A percentile compares a stretch with the other conserved stretches of the same genome.
Conservation (phyloP, 2,797 vertebrate genomes). For the Labroides dimidiatus region DNA sequence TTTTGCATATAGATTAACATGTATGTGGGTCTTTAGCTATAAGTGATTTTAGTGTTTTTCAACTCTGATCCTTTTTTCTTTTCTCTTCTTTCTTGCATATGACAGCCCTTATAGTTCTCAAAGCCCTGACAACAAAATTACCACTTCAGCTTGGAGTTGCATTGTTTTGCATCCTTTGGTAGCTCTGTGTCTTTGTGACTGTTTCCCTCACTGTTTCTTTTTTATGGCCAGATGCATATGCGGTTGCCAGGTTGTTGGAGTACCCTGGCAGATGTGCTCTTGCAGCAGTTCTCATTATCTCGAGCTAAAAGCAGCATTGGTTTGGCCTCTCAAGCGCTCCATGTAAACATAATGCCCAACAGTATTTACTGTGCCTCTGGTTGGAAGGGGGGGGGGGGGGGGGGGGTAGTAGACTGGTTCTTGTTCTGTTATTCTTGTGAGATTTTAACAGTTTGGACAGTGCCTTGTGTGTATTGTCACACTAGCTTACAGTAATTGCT, state of each 20-base stretch:
- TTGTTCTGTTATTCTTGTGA: slow-evolving; percentile 15
- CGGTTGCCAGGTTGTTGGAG: slow-evolving; percentile 48
- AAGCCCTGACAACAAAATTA: slow-evolving; percentile 43
- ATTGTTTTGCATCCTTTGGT: slow-evolving; percentile 40
- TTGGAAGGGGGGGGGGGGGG: background rate
- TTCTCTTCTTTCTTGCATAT: slow-evolving; percentile 17
- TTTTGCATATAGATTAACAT: too few relatives aligned
- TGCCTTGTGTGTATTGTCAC: slow-evolving; percentile 43
- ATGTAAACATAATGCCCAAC: slow-evolving; percentile 54
- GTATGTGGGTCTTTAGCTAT: background rate
- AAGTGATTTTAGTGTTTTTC: background rate
- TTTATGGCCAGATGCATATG: slow-evolving; percentile 61
- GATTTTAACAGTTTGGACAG: slow-evolving; percentile 57
- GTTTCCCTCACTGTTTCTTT: slow-evolving; percentile 57
- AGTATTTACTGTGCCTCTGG: slow-evolving; percentile 52
- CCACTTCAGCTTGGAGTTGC: slow-evolving; percentile 44
- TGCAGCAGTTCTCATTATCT: slow-evolving; percentile 62
- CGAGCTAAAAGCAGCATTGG: slow-evolving; percentile 41
- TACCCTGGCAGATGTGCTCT: slow-evolving; percentile 52
- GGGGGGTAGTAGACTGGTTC: background rate
- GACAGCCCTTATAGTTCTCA: slow-evolving; percentile 17
- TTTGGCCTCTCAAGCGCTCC: slow-evolving; percentile 47
- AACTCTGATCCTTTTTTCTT: background rate
- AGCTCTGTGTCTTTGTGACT: slow-evolving; percentile 43
- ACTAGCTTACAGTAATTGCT: slow-evolving; percentile 63